Conservation (phyloP, 2,113 vertebrate genomes). For the Ochotona princeps region DNA sequence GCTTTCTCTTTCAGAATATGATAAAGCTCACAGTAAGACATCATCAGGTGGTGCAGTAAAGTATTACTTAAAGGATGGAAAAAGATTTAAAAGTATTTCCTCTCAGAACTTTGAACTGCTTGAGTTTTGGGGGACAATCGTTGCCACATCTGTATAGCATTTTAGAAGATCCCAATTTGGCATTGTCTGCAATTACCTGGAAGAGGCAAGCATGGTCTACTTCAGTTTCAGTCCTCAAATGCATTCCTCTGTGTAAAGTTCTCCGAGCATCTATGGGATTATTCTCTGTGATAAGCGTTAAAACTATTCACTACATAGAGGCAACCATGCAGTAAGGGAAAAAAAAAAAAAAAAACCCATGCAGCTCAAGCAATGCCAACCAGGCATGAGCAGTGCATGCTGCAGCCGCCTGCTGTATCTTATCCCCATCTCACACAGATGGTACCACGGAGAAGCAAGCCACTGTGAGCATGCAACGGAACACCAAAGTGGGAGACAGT, state of each 20-base stretch:
- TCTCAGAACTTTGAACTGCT: conserved; percentile 29
- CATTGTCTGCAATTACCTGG: neutral
- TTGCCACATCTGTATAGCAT: neutral
- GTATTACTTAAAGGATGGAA: conserved; percentile 2
- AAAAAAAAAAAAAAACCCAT: too few relatives aligned
- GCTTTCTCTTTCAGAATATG: conserved; percentile 9
- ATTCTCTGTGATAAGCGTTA: too few relatives aligned
- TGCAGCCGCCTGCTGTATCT: neutral
- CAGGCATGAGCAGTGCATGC: too few relatives aligned
- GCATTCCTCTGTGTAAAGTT: neutral
- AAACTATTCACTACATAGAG: too few relatives aligned
- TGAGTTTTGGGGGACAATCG: neutral
- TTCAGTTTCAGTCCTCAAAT: neutral
- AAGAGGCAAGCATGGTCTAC: neutral
- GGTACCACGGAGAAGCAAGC: neutral
- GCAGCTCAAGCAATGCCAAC: too few relatives aligned
- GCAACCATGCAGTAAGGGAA: too few relatives aligned
- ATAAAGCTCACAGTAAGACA: conserved; percentile 1
- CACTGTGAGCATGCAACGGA: neutral
- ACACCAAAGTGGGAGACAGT: neutral
- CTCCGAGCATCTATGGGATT: neutral
- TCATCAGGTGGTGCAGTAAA: neutral
- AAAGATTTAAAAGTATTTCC: conserved; percentile 24
- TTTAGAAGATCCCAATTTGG: conserved; percentile 10
- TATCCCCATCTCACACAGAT: neutral